phyloP scores from a whole-genome alignment of 2,113 vertebrate species.

The Rhegmatorhina hoffmannsi region DNA sequence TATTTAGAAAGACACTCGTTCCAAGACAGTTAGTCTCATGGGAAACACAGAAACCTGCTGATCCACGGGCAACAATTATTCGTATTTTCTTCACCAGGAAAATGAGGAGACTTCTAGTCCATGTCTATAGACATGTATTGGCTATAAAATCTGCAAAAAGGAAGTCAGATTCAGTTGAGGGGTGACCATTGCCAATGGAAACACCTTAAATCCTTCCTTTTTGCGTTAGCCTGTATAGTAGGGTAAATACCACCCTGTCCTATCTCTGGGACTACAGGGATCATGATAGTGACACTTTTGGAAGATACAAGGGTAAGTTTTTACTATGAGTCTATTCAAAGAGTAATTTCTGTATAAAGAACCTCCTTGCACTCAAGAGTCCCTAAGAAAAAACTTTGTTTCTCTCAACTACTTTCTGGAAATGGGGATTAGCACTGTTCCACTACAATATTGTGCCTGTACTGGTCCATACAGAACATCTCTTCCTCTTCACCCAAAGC shows the following conservation, averaged over 20 bases:
- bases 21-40: not conserved
- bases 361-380: not conserved
- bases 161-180: not conserved
- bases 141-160: not conserved
- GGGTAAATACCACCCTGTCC: not conserved
- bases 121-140: not conserved
- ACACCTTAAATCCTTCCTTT: not conserved
- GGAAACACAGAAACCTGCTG: not conserved
- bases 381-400: not conserved
- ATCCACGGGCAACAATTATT: slow-evolving; percentile 11
- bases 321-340: not conserved
- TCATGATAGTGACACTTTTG: not conserved
- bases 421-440: not conserved
- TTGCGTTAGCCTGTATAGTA: not conserved
- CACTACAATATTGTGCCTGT: not conserved
- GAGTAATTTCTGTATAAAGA: not conserved
- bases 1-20: not conserved
- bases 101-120: not conserved
- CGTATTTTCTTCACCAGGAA: not conserved
- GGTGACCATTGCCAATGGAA: not conserved
- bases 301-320: not conserved
- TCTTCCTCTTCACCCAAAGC: not conserved
- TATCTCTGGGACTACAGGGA: not conserved
- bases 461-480: not conserved
- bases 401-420: not conserved